phyloP scores from a whole-genome alignment of 2,797 vertebrate species.

The Darevskia nairensis region DNA sequence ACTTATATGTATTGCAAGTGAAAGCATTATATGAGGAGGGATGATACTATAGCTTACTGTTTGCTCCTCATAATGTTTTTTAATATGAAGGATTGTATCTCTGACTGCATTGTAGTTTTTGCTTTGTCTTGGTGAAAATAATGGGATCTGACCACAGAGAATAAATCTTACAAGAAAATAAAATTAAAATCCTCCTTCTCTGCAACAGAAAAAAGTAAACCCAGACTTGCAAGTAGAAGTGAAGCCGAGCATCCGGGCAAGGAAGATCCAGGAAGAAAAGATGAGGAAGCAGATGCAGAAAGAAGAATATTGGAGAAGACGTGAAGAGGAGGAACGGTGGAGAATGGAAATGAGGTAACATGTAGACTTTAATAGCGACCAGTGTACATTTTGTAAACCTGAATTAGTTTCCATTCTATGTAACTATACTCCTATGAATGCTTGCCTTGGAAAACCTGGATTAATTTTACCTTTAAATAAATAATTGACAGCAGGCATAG shows the following conservation, averaged over 20 bases:
- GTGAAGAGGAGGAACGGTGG: slow-evolving; percentile 98
- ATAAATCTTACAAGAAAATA: background rate
- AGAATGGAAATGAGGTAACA: slow-evolving; percentile 97
- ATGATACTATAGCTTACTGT: background rate
- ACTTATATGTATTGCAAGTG: background rate
- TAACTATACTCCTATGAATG: background rate
- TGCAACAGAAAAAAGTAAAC: slow-evolving; percentile 96
- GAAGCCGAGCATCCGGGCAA: slow-evolving; percentile 95
- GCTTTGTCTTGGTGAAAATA: background rate
- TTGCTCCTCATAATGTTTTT: background rate
- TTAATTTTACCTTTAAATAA: background rate
- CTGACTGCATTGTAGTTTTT: background rate
- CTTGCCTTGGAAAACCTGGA: background rate
- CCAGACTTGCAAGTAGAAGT: slow-evolving; percentile 98
- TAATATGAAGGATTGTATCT: background rate
- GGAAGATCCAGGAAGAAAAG: slow-evolving; percentile 98
- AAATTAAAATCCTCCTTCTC: slow-evolving; percentile 37
- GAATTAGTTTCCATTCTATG: background rate
- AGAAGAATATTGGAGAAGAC: slow-evolving; percentile 96
- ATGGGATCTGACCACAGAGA: background rate
- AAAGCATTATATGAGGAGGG: background rate
- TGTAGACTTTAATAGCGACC: background rate
- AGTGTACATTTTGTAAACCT: background rate
- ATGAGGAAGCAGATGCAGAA: slow-evolving; percentile 99
- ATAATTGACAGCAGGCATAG: background rate